Conservation (phyloP, 2,888 invertebrate genomes). For the Tiliacea citrago region DNA sequence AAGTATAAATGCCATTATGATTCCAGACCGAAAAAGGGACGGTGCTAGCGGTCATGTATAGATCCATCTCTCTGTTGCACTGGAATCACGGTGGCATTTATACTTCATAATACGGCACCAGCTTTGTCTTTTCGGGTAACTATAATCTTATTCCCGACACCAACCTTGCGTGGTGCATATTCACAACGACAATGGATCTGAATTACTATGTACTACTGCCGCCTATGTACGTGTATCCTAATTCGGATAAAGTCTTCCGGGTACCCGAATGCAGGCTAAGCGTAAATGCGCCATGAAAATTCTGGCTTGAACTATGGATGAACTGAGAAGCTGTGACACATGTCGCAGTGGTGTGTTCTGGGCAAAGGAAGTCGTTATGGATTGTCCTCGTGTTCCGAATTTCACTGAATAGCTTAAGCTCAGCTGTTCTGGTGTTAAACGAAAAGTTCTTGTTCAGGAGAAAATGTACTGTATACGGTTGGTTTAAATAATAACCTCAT, state of each 20-base stretch:
- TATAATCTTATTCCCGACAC: background rate
- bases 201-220: too few relatives aligned
- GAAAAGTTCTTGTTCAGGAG: conserved; percentile 9
- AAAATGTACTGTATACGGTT: background rate
- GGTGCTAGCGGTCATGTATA: too few relatives aligned
- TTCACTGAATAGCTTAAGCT: background rate
- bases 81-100: too few relatives aligned
- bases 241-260: background rate
- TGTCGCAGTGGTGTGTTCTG: background rate
- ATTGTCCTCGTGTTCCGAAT: conserved; percentile 11
- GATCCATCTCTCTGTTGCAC: too few relatives aligned
- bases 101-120: too few relatives aligned
- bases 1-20: too few relatives aligned
- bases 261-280: background rate
- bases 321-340: background rate
- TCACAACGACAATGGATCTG: background rate
- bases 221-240: background rate
- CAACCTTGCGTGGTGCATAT: background rate
- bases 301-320: background rate
- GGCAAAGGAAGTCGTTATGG: background rate
- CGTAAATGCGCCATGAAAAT: background rate
- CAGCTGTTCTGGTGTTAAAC: background rate
- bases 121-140: background rate
- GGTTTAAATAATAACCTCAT: conserved; percentile 2
- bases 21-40: too few relatives aligned